These are phyloP conservation scores for Drosophila grimshawi DNA, from an alignment of 1,140 invertebrate genomes.

Conservation along the genomic window DNA sequence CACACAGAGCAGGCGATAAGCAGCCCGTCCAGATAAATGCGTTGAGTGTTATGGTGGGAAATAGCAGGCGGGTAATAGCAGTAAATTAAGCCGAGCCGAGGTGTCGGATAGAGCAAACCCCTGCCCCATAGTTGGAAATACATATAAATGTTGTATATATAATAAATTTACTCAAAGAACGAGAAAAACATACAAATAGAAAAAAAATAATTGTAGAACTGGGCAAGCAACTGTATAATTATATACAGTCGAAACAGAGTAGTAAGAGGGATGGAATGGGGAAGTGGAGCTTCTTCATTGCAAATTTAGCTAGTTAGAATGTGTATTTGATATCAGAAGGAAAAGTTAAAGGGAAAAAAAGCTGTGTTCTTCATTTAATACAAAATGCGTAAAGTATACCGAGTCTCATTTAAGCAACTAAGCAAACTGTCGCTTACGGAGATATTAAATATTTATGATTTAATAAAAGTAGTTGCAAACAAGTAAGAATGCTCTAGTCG, in stretches of 20 bases:
- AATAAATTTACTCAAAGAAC: slow-evolving; percentile 20
- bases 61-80: slow-evolving; percentile 21
- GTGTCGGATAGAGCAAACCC: slow-evolving; percentile 16
- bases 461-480: background rate
- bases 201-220: slow-evolving; percentile 4
- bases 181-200: slow-evolving; percentile 13
- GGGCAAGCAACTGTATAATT: slow-evolving; percentile 29
- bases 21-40: slow-evolving; percentile 33
- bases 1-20: slow-evolving; percentile 9
- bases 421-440: background rate
- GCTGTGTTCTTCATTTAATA: background rate
- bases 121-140: background rate
- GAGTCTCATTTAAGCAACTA: background rate
- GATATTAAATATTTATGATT: slow-evolving; percentile 7
- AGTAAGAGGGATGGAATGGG: background rate
- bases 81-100: slow-evolving; percentile 41
- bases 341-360: background rate
- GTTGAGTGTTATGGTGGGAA: slow-evolving; percentile 51
- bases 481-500: background rate
- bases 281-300: background rate
- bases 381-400: background rate
- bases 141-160: slow-evolving; percentile 1
- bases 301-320: slow-evolving; percentile 9
- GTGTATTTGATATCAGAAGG: slow-evolving; percentile 4
- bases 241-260: slow-evolving; percentile 17